Base-by-base conservation (phyloP, 2,888 invertebrate genomes). In the Andricus curvator region DNA sequence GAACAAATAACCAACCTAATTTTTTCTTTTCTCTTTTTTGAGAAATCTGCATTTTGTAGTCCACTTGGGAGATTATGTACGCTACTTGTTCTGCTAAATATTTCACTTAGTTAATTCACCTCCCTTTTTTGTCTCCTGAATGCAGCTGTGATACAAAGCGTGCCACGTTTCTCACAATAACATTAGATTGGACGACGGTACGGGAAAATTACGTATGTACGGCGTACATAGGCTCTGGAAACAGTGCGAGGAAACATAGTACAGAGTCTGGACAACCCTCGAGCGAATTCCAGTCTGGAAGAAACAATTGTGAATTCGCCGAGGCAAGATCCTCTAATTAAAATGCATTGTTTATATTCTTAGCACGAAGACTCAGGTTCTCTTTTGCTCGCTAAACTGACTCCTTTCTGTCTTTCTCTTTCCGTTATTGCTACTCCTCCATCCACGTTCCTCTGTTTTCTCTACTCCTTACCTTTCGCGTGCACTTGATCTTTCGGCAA, bases 271-370 rank as follows among this genome's bases (percentile, higher is more conserved):
- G 70, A 77, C 25, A 77, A n/a, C 81, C 81, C 78, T 37, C 33
- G 78, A 78, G 68, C 80, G 81, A 83, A 84, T 83, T 81, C 81
- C 82, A 66, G 78, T 80, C 84, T 79, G 83, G 84, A 83, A 85
- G 88, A 85, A 84, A 88, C 87, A 87, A 89, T 89, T 88, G 88
- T 84, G 88, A 87, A 87, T 88, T 88, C 88, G 85, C 88, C 88
- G 86, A 84, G 86, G 84, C 86, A 85, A 85, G 87, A 84, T 85
- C 83, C 86, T 89, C 90, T 91, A 91, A 91, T 91, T 91, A 91
- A 91, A 91, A 91, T 90, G 88, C 91, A 90, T 90, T 91, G 91
- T 91, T 91, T 91, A 90, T 91, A 91, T 91, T 91, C 91, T 88
- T 87, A 83, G 88, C 91, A 91, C 88, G 88, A 86, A 87, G 80